Evolutionary conservation across 2,888 invertebrate genomes (phyloP), one percentile per base, ranked within the genome.

Genomic region (Drosophila algonquin): DNA sequence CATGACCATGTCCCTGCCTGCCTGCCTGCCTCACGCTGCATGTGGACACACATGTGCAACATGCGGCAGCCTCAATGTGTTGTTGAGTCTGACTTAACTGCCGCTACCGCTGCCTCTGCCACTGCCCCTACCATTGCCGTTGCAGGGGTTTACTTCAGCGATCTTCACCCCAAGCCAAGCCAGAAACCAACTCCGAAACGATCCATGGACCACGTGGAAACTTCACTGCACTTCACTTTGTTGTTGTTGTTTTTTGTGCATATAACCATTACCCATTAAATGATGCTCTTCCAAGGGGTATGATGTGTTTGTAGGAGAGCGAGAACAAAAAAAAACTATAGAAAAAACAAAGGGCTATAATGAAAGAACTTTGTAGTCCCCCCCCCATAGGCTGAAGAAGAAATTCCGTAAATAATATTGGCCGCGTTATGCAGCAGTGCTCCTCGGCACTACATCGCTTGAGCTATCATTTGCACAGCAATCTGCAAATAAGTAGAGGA

Each of bases 161-260:
- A 69, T 72, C 73, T 62, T 63, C 21, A 76, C 59, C 73, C 79
- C 89, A 87, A 87, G 85, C 82, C 89, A 80, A 77, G 56, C 71
- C 53, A 79, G 76, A 40, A 40, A 7, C n/a, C 40, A 40, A 40
- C 40, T 40, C 12, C 40, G 35, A 40, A 40, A 14, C 40, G 40
- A 40, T 72, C 68, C 45, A 54, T 45, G 67, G 63, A 68, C 71
- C 80, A 87, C 77, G 86, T 85, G 86, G 40, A 70, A 84, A 68
- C 69, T 47, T 32, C 45, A 47, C 21, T 44, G 40, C 59, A 52
- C 24, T 61, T 12, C 12, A 16, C 53, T 21, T 16, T 24, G 48
- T 24, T 21, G 21, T 21, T 56, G 56, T 21, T 56, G 56, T 48
- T 53, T 35, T 52, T 52, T 44, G 52, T 61, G 55, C 52, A 35